These are phyloP conservation scores for Grantiella picta DNA, from an alignment of 2,113 vertebrate species.

Conservation along the genomic window DNA sequence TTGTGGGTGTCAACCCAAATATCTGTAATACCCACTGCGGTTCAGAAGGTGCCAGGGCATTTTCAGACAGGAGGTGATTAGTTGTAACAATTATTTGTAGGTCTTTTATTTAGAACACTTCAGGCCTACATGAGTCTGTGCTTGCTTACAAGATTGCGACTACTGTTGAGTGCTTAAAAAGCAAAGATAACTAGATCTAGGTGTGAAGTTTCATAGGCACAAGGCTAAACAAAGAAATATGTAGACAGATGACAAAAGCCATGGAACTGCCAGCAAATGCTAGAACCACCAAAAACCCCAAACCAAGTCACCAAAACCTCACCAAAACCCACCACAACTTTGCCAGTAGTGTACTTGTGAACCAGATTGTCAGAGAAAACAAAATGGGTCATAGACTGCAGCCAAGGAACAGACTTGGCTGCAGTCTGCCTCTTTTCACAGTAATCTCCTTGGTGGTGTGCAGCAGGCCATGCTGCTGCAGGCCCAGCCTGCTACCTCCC, in stretches of 20 bases:
- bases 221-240: conserved; percentile 56
- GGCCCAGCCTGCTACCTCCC: neutral
- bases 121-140: neutral
- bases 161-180: conserved; percentile 34
- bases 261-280: conserved; percentile 39
- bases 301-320: neutral
- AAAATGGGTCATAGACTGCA: neutral
- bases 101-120: neutral
- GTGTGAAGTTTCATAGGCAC: conserved; percentile 61
- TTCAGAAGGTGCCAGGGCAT: neutral
- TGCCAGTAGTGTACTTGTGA: neutral
- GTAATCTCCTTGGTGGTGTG: neutral
- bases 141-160: neutral
- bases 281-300: neutral
- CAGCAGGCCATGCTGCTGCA: neutral
- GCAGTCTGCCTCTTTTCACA: neutral
- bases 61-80: neutral
- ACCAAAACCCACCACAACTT: neutral
- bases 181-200: conserved; percentile 38
- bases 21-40: neutral
- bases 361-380: neutral
- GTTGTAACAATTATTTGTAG: neutral
- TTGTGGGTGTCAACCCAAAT: conserved; percentile 26
- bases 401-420: neutral
- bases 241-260: conserved; percentile 55